phyloP scores from a whole-genome alignment of 1,140 invertebrate genomes.

The Drosophila neocordata region DNA sequence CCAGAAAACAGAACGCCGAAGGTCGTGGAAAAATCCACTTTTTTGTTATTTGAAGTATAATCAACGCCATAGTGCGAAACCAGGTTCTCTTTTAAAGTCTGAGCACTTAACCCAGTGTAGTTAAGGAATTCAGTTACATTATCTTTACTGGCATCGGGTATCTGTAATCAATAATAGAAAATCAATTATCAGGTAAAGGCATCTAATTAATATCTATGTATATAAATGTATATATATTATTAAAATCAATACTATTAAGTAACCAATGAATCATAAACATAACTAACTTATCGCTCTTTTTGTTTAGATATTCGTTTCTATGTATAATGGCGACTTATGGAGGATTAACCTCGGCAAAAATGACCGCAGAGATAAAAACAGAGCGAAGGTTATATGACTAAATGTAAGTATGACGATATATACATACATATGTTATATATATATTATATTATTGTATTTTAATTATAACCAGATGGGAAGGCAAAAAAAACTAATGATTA shows the following conservation, averaged over 20 bases:
- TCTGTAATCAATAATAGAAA: conserved; percentile 82
- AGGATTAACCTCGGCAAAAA: not conserved
- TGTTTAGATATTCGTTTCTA: conserved; percentile 2
- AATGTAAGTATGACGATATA: not conserved
- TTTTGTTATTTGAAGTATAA: conserved; percentile 89
- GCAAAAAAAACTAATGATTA: too few relatives aligned
- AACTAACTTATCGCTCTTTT: conserved; percentile 1
- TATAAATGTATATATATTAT: not conserved
- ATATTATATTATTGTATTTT: not conserved
- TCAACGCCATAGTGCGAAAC: conserved; percentile 91
- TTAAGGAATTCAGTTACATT: conserved; percentile 84
- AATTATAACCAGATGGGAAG: too few relatives aligned
- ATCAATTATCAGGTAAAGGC: not conserved
- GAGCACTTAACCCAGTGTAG: conserved; percentile 91
- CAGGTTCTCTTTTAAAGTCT: conserved; percentile 91
- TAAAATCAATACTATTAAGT: not conserved
- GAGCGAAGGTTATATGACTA: conserved; percentile 2
- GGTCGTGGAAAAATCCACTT: conserved; percentile 94
- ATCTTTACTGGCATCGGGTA: conserved; percentile 87
- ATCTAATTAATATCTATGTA: not conserved
- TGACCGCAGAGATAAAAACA: conserved; percentile 11
- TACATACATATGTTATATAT: not conserved
- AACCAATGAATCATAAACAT: not conserved
- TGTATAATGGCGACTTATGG: not conserved
- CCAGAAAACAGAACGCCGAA: conserved; percentile 98